These are phyloP conservation scores for Paraescarpia echinospica DNA, from an alignment of 1,140 invertebrate genomes.

Conservation along the genomic window DNA sequence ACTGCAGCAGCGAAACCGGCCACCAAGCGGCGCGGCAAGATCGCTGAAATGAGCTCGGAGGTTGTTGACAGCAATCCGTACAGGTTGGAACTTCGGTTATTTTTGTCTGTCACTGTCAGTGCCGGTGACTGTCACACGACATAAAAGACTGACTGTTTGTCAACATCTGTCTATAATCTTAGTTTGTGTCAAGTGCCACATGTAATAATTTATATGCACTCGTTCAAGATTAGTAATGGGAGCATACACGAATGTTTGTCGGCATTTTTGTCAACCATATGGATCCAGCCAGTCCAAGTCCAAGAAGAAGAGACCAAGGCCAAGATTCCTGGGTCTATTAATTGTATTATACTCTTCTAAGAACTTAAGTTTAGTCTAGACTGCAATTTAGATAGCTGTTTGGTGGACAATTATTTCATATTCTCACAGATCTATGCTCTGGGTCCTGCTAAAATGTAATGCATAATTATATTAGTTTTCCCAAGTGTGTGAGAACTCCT, in stretches of 20 bases:
- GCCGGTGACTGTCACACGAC: background rate
- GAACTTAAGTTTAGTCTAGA: too few species aligned
- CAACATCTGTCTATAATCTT: background rate
- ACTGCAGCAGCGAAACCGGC: conserved; percentile 31
- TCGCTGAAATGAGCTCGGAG: conserved; percentile 79
- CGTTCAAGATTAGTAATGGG: background rate
- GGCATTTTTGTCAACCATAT: background rate
- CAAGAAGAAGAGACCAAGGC: background rate
- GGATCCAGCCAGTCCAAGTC: background rate
- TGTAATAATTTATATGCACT: background rate
- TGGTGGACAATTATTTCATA: too few species aligned
- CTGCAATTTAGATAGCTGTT: too few species aligned
- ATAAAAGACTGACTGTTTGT: background rate
- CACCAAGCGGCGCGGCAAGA: conserved; percentile 63
- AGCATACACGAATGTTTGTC: background rate
- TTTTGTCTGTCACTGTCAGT: background rate
- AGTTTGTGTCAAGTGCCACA: background rate
- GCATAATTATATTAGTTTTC: too few species aligned
- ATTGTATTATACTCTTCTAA: too few species aligned
- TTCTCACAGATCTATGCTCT: too few species aligned
- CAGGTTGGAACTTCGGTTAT: conserved; percentile 73
- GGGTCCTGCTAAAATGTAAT: too few species aligned
- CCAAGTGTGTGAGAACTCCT: too few species aligned
- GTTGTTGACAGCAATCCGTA: conserved; percentile 99
- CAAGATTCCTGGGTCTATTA: background rate